Percentiles rank a stretch among this genome's conserved stretches.
phyloP scores from a whole-genome alignment of 2,113 vertebrate genomes.

The Microcebus jonahi region DNA sequence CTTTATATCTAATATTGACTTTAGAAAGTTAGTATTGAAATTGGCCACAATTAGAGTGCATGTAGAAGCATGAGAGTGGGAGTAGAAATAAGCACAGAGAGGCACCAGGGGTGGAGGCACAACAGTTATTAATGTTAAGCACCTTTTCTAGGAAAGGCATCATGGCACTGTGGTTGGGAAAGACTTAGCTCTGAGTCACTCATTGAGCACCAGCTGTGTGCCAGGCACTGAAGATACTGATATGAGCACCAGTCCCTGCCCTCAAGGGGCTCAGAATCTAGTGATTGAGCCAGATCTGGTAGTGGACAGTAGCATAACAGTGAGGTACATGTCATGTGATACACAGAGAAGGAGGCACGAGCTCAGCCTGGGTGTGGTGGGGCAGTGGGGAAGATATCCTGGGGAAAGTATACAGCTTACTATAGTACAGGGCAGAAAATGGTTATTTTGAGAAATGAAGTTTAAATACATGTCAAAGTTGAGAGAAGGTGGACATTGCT shows the following conservation, averaged over 20 bases:
- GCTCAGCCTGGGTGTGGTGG: not conserved
- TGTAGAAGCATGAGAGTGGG: not conserved
- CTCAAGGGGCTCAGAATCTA: not conserved
- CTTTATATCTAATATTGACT: conserved; percentile 53
- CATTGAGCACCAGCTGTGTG: not conserved
- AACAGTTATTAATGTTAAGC: not conserved
- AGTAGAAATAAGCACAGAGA: not conserved
- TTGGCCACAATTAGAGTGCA: conserved; percentile 23
- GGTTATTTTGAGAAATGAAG: not conserved
- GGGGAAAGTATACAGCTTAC: not conserved
- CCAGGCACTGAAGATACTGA: not conserved
- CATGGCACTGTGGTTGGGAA: not conserved
- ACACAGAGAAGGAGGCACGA: not conserved
- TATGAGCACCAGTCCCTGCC: not conserved
- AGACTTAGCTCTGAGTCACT: not conserved
- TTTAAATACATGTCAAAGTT: not conserved
- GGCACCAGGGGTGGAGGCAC: not conserved
- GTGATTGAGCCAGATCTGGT: not conserved
- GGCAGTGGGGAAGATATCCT: not conserved
- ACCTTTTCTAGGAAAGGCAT: not conserved
- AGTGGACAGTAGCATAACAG: not conserved
- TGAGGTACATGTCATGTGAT: not conserved
- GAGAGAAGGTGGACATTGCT: not conserved
- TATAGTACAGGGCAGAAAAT: not conserved
- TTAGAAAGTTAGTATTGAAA: conserved; percentile 57